These are phyloP conservation scores for Boloria euphrosyne DNA, from an alignment of 2,888 invertebrate genomes.

Conservation along the genomic window DNA sequence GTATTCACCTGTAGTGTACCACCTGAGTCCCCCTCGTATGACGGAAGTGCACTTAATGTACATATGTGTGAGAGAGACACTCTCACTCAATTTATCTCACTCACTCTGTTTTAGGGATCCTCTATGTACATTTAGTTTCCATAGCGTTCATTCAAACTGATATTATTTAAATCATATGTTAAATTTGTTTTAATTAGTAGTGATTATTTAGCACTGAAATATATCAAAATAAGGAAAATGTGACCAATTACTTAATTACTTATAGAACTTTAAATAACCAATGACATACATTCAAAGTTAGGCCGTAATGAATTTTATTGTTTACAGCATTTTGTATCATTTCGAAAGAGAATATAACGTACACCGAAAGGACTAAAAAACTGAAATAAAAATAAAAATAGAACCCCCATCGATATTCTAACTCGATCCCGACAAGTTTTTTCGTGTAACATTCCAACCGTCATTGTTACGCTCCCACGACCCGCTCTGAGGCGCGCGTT, in stretches of 20 bases:
- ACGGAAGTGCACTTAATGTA: constrained; percentile 55
- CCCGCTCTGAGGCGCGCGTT: constrained; percentile 56
- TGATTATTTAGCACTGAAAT: no score
- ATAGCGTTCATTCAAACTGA: neutral
- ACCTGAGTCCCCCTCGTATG: constrained; percentile 46
- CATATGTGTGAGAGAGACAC: constrained; percentile 15
- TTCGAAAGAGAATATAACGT: no score
- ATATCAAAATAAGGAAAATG: no score
- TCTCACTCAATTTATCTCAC: constrained; percentile 30
- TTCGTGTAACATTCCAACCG: constrained; percentile 69
- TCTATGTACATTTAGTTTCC: neutral
- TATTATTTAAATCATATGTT: no score
- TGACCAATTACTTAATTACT: no score
- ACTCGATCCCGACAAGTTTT: constrained; percentile 54
- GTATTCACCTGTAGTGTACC: constrained; percentile 38
- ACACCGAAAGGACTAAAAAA: neutral
- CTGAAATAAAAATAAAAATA: constrained; percentile 1
- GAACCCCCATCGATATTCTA: constrained; percentile 7
- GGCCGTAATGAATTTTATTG: no score
- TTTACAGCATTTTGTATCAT: neutral
- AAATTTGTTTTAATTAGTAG: no score
- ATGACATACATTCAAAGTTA: no score
- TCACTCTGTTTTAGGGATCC: constrained; percentile 14
- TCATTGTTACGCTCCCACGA: constrained; percentile 67
- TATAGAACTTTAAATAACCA: no score